Conservation (phyloP, 2,113 vertebrate species). For the Callipepla californica region DNA sequence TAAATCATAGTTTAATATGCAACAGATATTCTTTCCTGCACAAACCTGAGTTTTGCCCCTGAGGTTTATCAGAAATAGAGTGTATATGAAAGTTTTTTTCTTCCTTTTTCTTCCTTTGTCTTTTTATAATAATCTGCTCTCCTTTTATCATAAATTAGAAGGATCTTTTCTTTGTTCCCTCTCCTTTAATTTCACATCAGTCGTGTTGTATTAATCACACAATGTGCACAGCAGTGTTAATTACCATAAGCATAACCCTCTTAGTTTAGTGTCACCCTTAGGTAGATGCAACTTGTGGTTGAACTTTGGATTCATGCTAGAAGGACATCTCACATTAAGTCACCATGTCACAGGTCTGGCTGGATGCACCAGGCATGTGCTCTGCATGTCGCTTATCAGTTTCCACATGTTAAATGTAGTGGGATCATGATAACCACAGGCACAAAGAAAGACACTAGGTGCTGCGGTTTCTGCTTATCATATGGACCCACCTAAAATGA, state of each 20-base stretch:
- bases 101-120: background rate
- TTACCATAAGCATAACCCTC: background rate
- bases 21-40: background rate
- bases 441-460: rapidly evolving
- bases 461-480: background rate
- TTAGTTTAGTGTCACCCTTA: background rate
- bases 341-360: rapidly evolving
- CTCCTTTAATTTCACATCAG: background rate
- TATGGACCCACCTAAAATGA: background rate
- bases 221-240: background rate
- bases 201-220: background rate
- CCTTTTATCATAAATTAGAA: background rate
- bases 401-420: background rate
- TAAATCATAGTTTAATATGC: slow-evolving; percentile 4
- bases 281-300: rapidly evolving
- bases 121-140: background rate
- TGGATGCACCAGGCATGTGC: background rate
- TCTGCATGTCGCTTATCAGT: background rate
- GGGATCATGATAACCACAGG: background rate
- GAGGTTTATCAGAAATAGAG: background rate
- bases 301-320: background rate
- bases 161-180: background rate
- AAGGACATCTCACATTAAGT: background rate
- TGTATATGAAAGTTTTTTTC: background rate
- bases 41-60: background rate